Conservation (phyloP, 2,797 vertebrate species). For the Acanthornis magna region DNA sequence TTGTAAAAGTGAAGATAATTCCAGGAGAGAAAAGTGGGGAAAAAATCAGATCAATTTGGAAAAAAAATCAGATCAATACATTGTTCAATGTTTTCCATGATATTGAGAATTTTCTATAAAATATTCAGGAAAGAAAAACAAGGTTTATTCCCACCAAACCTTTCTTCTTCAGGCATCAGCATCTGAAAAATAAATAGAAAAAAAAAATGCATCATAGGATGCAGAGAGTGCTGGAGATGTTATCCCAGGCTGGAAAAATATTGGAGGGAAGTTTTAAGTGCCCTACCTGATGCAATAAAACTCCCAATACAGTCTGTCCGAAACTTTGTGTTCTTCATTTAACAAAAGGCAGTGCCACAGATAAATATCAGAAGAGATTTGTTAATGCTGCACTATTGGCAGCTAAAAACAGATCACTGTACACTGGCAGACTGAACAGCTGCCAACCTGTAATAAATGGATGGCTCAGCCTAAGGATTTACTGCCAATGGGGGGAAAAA, state of each 20-base stretch:
- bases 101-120: not conserved
- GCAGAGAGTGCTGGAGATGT: not conserved
- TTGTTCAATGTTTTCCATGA: not conserved
- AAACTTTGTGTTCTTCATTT: constrained; percentile 56
- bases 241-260: not conserved
- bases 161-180: not conserved
- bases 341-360: constrained; percentile 54
- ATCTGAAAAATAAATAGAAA: not conserved
- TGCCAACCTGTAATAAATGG: constrained; percentile 59
- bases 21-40: accelerated
- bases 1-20: not conserved
- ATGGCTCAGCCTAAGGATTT: constrained; percentile 63
- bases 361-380: constrained; percentile 69
- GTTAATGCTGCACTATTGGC: constrained; percentile 67
- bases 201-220: not conserved
- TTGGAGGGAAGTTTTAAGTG: constrained; percentile 22
- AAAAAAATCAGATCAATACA: not conserved
- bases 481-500: constrained; percentile 33
- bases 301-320: not conserved
- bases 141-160: not conserved
- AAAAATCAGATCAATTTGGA: not conserved
- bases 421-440: constrained; percentile 48
- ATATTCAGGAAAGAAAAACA: not conserved
- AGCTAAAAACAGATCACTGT: constrained; percentile 54
- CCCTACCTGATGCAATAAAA: constrained; percentile 30